Percentiles rank a stretch among this genome's conserved stretches.
These are phyloP conservation scores for Limnothrissa miodon DNA, from an alignment of 2,113 vertebrate genomes.

Conservation along the genomic window DNA sequence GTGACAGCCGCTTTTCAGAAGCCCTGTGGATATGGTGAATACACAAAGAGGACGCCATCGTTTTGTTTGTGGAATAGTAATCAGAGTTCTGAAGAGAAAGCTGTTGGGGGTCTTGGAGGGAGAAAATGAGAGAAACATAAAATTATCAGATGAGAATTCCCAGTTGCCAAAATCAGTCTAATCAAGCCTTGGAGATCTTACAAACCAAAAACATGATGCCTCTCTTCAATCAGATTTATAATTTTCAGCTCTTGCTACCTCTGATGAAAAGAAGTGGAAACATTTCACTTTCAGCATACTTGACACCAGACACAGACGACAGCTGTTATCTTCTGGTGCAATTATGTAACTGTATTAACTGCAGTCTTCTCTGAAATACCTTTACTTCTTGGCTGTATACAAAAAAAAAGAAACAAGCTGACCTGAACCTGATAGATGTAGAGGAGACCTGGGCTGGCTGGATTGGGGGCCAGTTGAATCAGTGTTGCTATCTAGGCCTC, in stretches of 20 bases:
- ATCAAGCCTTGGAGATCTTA: neutral
- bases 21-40: neutral
- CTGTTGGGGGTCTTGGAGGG: neutral
- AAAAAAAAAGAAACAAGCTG: neutral
- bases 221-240: neutral
- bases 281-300: neutral
- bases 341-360: conserved; percentile 11
- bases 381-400: neutral
- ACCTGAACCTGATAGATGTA: neutral
- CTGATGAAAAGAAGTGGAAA: neutral
- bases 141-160: neutral
- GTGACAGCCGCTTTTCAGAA: neutral
- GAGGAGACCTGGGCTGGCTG: too few species aligned
- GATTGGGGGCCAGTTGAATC: too few species aligned
- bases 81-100: neutral
- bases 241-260: neutral
- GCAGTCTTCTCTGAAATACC: neutral
- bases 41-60: neutral
- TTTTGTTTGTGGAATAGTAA: neutral
- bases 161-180: neutral
- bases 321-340: neutral
- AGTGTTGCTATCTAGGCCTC: too few species aligned
- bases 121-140: neutral
- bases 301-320: conserved; percentile 1
- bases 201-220: neutral